These are phyloP conservation scores for Aphis gossypii DNA, from an alignment of 1,140 invertebrate species.

Conservation along the genomic window DNA sequence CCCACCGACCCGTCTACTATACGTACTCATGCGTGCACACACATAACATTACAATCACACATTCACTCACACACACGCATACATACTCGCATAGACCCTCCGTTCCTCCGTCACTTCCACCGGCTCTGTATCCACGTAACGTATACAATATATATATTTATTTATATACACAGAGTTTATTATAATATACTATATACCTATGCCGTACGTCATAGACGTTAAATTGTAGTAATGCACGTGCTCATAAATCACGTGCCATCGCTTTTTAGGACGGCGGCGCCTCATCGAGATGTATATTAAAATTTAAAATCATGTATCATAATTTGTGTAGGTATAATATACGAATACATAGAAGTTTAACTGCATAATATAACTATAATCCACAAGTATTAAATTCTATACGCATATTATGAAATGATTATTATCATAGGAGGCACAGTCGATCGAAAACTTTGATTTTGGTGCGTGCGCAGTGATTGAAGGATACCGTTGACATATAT, in stretches of 20 bases:
- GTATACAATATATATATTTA: neutral
- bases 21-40: neutral
- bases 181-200: neutral
- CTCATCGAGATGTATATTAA: neutral
- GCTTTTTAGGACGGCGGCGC: neutral
- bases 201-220: constrained; percentile 18
- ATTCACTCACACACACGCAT: neutral
- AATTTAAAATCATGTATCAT: neutral
- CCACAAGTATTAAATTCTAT: neutral
- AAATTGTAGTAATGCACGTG: constrained; percentile 42
- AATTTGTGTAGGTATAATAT: neutral
- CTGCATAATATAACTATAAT: neutral
- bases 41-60: neutral
- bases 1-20: neutral
- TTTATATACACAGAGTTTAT: neutral
- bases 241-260: constrained; percentile 47
- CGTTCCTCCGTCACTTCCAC: neutral
- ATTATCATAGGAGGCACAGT: neutral
- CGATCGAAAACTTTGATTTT: neutral
- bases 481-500: neutral
- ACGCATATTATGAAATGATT: neutral
- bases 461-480: neutral
- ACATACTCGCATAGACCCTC: neutral
- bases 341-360: neutral
- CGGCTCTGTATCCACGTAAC: neutral